A percentile compares a stretch with the other conserved stretches of the same genome.
phyloP scores from a whole-genome alignment of 2,888 invertebrate species.

The Sabellastarte sp. region DNA sequence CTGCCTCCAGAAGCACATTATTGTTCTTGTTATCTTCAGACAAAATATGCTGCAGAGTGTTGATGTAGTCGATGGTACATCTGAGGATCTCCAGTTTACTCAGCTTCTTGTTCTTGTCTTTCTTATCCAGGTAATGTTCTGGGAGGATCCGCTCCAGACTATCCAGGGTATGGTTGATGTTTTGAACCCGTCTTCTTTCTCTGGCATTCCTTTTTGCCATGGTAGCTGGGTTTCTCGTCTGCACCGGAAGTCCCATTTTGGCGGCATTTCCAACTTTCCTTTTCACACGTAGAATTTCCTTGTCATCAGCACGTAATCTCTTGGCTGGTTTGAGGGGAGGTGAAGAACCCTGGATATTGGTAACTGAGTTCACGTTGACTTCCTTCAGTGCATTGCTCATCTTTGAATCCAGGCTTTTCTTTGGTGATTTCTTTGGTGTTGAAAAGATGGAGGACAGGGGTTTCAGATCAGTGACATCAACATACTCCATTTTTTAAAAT shows the following conservation, averaged over 20 bases:
- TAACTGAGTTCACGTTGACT: too few species aligned
- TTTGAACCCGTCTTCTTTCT: background rate
- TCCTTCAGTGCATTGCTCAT: too few species aligned
- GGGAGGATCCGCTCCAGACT: background rate
- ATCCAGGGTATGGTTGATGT: background rate
- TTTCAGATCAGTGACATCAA: too few species aligned
- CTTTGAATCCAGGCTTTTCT: too few species aligned
- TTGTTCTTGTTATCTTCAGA: background rate
- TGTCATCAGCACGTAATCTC: slow-evolving; percentile 26
- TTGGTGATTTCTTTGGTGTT: too few species aligned
- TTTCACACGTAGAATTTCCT: slow-evolving; percentile 48
- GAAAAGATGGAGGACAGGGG: too few species aligned
- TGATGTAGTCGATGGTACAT: background rate
- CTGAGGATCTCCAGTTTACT: background rate
- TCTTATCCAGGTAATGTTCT: background rate
- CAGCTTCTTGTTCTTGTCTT: background rate
- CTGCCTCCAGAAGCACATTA: background rate
- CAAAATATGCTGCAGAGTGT: background rate
- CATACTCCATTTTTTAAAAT: too few species aligned
- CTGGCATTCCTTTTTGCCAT: slow-evolving; percentile 60
- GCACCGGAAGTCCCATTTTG: slow-evolving; percentile 40
- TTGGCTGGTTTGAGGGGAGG: slow-evolving; percentile 28
- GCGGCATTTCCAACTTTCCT: slow-evolving; percentile 23
- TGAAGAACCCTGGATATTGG: background rate
- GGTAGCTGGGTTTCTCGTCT: slow-evolving; percentile 60